These are phyloP conservation scores for Drosophila greeni DNA, from an alignment of 2,888 invertebrate species.

Conservation along the genomic window DNA sequence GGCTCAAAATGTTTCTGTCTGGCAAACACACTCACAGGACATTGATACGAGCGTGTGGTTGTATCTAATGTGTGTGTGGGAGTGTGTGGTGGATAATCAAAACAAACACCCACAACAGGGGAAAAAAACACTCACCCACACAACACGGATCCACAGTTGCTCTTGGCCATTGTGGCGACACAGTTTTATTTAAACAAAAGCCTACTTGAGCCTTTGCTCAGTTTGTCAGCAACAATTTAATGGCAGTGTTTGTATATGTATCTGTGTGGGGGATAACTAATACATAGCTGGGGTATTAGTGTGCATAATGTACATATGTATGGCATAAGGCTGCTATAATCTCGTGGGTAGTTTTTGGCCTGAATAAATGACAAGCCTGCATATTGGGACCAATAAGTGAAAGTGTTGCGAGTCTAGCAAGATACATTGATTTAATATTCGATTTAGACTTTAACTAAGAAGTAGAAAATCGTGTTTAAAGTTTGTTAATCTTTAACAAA, in stretches of 20 bases:
- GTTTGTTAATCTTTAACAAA: background rate
- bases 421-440: background rate
- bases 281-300: background rate
- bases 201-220: constrained; percentile 67
- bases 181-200: constrained; percentile 70
- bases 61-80: constrained; percentile 12
- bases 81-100: constrained; percentile 59
- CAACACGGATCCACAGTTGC: constrained; percentile 46
- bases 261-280: background rate
- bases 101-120: constrained; percentile 44
- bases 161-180: constrained; percentile 57
- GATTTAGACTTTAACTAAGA: background rate
- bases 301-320: constrained; percentile 1
- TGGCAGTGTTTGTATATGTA: constrained; percentile 12
- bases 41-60: constrained; percentile 31
- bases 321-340: constrained; percentile 18
- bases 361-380: background rate
- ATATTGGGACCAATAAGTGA: background rate
- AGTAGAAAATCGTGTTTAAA: background rate
- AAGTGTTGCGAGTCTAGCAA: background rate
- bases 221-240: constrained; percentile 55
- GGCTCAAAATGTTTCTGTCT: constrained; percentile 63
- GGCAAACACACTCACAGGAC: constrained; percentile 50
- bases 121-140: constrained; percentile 6
- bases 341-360: background rate